phyloP scores from a whole-genome alignment of 2,797 vertebrate genomes.

The Avahi laniger region DNA sequence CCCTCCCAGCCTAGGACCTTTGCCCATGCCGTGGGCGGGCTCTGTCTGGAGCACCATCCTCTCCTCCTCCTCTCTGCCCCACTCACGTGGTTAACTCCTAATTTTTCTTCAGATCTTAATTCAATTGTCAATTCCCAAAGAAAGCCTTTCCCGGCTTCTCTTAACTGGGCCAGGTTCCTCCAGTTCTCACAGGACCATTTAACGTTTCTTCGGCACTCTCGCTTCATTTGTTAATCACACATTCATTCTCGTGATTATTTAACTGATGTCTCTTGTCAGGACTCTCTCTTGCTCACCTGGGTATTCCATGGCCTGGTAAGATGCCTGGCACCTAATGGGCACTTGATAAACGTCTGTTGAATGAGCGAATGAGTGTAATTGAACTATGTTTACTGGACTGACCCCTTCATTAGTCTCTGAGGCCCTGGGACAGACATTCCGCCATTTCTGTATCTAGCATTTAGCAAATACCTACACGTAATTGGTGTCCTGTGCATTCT shows the following conservation, averaged over 20 bases:
- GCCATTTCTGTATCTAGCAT: not conserved
- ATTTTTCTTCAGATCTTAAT: not conserved
- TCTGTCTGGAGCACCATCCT: not conserved
- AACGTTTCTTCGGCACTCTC: not conserved
- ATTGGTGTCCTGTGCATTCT: not conserved
- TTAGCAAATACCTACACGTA: not conserved
- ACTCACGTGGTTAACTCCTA: not conserved
- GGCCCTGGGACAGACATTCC: not conserved
- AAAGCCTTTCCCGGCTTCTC: constrained; percentile 16
- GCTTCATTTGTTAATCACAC: constrained; percentile 49
- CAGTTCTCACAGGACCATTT: not conserved
- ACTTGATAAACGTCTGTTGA: constrained; percentile 49
- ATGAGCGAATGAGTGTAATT: constrained; percentile 36
- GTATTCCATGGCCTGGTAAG: constrained; percentile 34
- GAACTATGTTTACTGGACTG: not conserved
- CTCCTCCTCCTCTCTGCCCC: not conserved
- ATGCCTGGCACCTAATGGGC: constrained; percentile 40
- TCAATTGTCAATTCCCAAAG: not conserved
- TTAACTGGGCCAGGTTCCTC: not conserved
- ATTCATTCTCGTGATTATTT: constrained; percentile 36
- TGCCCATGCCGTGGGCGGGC: accelerated
- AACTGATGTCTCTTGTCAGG: constrained; percentile 21
- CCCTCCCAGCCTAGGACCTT: not conserved
- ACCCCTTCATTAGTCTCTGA: constrained; percentile 32
- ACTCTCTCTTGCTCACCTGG: constrained; percentile 27